phyloP scores from a whole-genome alignment of 2,797 vertebrate genomes.

The Oryzias sinensis region DNA sequence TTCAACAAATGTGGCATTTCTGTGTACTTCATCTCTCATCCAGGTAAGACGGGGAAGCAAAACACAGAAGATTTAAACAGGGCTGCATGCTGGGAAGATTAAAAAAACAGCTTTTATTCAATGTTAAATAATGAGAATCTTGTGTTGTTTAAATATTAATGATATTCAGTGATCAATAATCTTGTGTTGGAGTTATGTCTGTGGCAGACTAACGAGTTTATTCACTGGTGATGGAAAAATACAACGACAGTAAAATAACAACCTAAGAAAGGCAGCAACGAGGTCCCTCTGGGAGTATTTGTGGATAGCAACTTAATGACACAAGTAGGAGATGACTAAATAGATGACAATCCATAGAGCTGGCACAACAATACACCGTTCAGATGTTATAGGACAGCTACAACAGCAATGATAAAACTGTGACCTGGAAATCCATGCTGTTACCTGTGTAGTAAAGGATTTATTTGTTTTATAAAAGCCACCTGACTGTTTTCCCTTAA shows the following conservation, averaged over 20 bases:
- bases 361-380: slow-evolving; percentile 3
- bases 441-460: too few species aligned
- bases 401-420: neutral
- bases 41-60: slow-evolving; percentile 75
- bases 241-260: slow-evolving; percentile 53
- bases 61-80: slow-evolving; percentile 1
- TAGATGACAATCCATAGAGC: slow-evolving; percentile 15
- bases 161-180: slow-evolving; percentile 5
- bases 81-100: too few species aligned
- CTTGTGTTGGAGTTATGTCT: slow-evolving; percentile 22
- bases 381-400: slow-evolving; percentile 5
- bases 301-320: slow-evolving; percentile 55
- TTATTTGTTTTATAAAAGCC: too few species aligned
- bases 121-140: too few species aligned
- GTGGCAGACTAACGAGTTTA: slow-evolving; percentile 55
- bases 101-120: slow-evolving; percentile 1
- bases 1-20: slow-evolving; percentile 40
- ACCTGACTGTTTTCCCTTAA: too few species aligned
- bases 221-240: slow-evolving; percentile 65
- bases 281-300: slow-evolving; percentile 51
- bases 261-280: slow-evolving; percentile 47
- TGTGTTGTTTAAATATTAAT: too few species aligned
- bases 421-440: too few species aligned
- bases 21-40: slow-evolving; percentile 44
- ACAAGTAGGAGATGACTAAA: slow-evolving; percentile 32